Evolutionary conservation across 2,797 vertebrate species (phyloP).

Genomic region (Pteronotus mesoamericanus): DNA sequence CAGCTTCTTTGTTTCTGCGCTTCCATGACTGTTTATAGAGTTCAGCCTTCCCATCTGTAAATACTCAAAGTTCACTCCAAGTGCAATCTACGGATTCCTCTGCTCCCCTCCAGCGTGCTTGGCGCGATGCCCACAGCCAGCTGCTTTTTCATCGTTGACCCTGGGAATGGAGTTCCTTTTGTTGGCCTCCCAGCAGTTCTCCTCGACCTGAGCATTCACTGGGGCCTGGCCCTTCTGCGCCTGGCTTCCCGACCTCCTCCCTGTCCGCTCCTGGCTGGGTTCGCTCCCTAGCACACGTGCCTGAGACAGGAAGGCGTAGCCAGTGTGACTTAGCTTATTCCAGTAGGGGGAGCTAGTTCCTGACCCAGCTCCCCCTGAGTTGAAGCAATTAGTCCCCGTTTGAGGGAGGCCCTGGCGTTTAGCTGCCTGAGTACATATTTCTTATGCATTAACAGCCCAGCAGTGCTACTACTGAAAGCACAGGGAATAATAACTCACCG

Average conservation of each 20-base stretch:
- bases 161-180: background rate
- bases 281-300: background rate
- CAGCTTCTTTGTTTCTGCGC: background rate
- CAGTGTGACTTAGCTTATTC: background rate
- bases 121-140: background rate
- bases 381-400: background rate
- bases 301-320: fast-evolving
- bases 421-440: background rate
- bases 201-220: background rate
- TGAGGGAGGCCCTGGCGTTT: background rate
- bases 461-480: background rate
- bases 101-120: background rate
- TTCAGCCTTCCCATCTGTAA: constrained; percentile 17
- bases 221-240: background rate
- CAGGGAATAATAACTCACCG: background rate
- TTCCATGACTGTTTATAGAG: background rate
- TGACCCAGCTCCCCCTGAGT: background rate
- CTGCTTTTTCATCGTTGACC: background rate
- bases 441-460: background rate
- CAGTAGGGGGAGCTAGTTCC: background rate
- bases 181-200: fast-evolving
- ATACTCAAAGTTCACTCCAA: constrained; percentile 7
- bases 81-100: background rate
- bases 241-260: background rate
- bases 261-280: background rate